These are phyloP conservation scores for Cochlearius cochlearius DNA, from an alignment of 2,113 vertebrate species.

Conservation along the genomic window DNA sequence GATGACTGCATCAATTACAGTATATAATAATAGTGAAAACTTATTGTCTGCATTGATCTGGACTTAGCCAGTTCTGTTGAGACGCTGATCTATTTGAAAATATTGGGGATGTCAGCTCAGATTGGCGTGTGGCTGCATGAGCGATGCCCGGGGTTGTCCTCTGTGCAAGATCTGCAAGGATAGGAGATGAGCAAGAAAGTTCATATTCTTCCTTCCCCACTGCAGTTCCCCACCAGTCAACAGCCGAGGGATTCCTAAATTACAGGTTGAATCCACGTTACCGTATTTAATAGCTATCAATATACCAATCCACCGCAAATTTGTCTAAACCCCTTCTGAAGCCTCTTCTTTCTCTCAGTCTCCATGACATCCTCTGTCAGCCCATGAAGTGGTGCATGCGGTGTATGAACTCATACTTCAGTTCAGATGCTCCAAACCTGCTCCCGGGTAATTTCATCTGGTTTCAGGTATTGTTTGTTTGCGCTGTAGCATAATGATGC, in stretches of 20 bases:
- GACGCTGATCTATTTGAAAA: neutral
- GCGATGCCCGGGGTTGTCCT: neutral
- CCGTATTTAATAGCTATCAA: neutral
- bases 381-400: accelerated
- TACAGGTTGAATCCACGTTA: neutral
- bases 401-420: neutral
- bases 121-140: neutral
- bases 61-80: neutral
- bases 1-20: neutral
- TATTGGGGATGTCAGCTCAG: neutral
- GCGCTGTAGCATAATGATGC: neutral
- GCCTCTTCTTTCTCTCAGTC: neutral
- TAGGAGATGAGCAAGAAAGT: neutral
- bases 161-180: neutral
- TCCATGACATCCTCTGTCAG: neutral
- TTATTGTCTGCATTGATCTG: neutral
- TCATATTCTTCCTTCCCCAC: neutral
- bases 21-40: neutral
- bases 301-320: neutral
- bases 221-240: neutral
- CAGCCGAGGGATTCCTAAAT: neutral
- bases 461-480: neutral
- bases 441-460: neutral
- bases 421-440: neutral
- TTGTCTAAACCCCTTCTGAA: neutral